Evolutionary conservation across 30 jellyfish, hydroid and myxozoan genomes (phyloP).

Genomic region (Aurelia coerulea): DNA sequence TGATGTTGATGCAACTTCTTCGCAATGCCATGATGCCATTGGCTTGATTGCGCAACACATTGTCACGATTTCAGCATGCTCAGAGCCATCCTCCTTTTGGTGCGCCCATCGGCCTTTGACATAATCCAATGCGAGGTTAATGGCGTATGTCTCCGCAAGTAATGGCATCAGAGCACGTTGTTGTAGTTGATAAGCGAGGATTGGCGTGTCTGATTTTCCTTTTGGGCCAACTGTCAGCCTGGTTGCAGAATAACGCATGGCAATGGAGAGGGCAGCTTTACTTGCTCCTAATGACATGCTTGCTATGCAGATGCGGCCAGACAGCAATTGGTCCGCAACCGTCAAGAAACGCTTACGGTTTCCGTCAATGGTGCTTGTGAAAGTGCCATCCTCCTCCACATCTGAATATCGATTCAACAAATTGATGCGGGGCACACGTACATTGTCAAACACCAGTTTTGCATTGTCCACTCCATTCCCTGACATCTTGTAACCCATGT

Average conservation of each 20-base stretch:
- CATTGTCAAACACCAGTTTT: slow-evolving; percentile 82
- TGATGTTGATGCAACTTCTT: slow-evolving; percentile 84
- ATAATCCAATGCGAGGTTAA: slow-evolving; percentile 81
- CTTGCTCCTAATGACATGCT: slow-evolving; percentile 85
- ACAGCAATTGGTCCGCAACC: slow-evolving; percentile 81
- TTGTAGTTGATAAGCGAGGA: slow-evolving; percentile 85
- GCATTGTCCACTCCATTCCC: slow-evolving; percentile 97
- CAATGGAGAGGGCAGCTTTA: slow-evolving; percentile 91
- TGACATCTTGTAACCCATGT: slow-evolving; percentile 94
- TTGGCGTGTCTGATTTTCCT: slow-evolving; percentile 92
- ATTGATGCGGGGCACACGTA: slow-evolving; percentile 93
- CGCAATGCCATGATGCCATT: slow-evolving; percentile 94
- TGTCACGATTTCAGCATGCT: slow-evolving; percentile 84
- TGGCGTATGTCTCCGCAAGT: slow-evolving; percentile 83
- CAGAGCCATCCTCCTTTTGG: slow-evolving; percentile 87
- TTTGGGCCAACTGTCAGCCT: slow-evolving; percentile 89
- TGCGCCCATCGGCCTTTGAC: slow-evolving; percentile 93
- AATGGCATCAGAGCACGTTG: slow-evolving; percentile 90
- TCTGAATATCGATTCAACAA: slow-evolving; percentile 82
- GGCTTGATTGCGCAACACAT: slow-evolving; percentile 97
- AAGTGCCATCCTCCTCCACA: slow-evolving; percentile 83
- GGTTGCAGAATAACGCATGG: slow-evolving; percentile 92
- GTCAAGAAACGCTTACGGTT: slow-evolving; percentile 87
- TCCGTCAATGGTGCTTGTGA: slow-evolving; percentile 75
- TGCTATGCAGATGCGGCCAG: slow-evolving; percentile 96